Evolutionary conservation across 1,140 invertebrate species (phyloP), one percentile per base, ranked within the genome.

Genomic region (Notospermus geniculatus): DNA sequence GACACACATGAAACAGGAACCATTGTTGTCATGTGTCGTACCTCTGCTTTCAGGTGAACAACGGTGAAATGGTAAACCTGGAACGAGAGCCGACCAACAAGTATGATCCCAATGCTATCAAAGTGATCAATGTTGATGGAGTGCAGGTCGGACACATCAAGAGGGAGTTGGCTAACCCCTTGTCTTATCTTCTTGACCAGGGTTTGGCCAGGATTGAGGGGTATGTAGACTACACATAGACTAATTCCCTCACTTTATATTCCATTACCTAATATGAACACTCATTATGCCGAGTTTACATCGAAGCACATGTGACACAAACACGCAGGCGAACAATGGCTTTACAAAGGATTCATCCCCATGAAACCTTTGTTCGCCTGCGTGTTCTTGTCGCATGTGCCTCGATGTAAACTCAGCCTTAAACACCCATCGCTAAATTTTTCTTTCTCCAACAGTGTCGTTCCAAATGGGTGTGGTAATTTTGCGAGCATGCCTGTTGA

Each of bases 121-220:
- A 57, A 56, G 69, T 72, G 1, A 61, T 43, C 25, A 71, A 72
- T 59, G 63, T 72, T 4, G 63, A 60, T 25, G 41, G 65, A 30
- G 39, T 50, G 22, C 71, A 72, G 39, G 71, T 72, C 15, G 71
- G 71, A 1, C 66, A 72, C 41, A 70, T 72, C 28, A 72, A 72
- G 50, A 55, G 63, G 46, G 68, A 72, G 52, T 57, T 69, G 29
- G 71, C 71, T 17, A 63, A 39, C 56, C 54, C 71, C 2, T 41
- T 72, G 0, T 60, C 71, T 22, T 41, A 36, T 17, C 64, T 72
- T 30, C 57, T 71, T 36, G 71, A 72, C 55, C 60, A 57, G 22
- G 53, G 54, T 2, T 32, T 65, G 50, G 66, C 64, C 4, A 64
- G 66, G 54, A 41, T 70, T 2, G 68, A 72, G 52, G 71, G 68